Evolutionary conservation across 2,888 invertebrate genomes (phyloP).

Genomic region (Megamerina dolium): DNA sequence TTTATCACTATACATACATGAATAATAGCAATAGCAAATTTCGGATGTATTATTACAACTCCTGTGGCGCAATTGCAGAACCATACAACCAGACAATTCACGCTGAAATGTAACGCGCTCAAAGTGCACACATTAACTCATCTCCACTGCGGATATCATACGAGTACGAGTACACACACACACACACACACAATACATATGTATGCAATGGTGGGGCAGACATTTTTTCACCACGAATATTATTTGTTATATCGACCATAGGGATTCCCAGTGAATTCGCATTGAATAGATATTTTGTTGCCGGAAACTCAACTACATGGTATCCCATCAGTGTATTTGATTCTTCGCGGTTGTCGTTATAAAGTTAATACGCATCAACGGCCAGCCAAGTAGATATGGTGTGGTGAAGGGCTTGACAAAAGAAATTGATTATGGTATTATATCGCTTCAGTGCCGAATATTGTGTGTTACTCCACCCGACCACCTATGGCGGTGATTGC

Average conservation of each 20-base stretch:
- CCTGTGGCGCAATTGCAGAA: constrained; percentile 20
- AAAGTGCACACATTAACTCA: neutral
- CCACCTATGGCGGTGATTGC: constrained; percentile 11
- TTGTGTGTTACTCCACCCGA: neutral
- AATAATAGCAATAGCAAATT: constrained; percentile 19
- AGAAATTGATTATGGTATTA: constrained; percentile 16
- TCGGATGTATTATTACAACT: constrained; percentile 27
- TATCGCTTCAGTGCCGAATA: constrained; percentile 10
- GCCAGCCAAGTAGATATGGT: neutral
- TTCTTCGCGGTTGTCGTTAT: constrained; percentile 5
- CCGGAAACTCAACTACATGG: no score
- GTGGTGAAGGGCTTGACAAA: constrained; percentile 10
- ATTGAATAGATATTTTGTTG: no score
- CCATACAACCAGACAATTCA: neutral
- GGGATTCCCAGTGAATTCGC: no score
- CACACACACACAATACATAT: no score
- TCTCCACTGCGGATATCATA: no score
- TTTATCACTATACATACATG: constrained; percentile 6
- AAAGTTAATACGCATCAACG: constrained; percentile 14
- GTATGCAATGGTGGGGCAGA: no score
- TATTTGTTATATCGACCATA: no score
- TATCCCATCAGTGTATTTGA: no score
- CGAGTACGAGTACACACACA: no score
- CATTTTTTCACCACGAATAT: no score
- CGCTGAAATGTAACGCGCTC: neutral